These are phyloP conservation scores for Leucopsar rothschildi DNA, from an alignment of 2,113 vertebrate genomes.

Conservation along the genomic window DNA sequence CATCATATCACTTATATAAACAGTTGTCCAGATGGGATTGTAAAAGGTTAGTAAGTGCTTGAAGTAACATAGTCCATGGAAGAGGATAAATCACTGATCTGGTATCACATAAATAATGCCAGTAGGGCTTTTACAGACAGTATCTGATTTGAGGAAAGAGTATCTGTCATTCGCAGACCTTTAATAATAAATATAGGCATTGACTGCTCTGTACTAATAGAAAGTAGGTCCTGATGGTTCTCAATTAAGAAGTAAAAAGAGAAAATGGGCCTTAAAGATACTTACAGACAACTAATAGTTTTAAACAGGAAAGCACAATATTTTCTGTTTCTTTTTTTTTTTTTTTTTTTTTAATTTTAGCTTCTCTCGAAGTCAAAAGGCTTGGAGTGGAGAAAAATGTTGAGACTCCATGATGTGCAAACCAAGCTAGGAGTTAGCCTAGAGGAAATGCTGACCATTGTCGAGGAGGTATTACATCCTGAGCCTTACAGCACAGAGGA, in stretches of 20 bases:
- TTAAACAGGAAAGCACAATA: not conserved
- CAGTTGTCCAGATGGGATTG: not conserved
- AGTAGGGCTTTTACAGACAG: not conserved
- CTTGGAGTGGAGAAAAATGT: slow-evolving; percentile 71
- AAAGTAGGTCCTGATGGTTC: not conserved
- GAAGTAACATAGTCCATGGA: not conserved
- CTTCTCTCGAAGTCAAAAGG: slow-evolving; percentile 77
- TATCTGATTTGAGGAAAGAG: not conserved
- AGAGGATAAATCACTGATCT: not conserved
- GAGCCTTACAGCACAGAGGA: slow-evolving; percentile 89
- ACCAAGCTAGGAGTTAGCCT: slow-evolving; percentile 75
- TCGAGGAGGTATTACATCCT: slow-evolving; percentile 84
- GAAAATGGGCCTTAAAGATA: not conserved
- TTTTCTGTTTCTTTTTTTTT: not conserved
- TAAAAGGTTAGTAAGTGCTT: not conserved
- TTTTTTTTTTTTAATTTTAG: slow-evolving; percentile 47
- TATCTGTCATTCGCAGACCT: not conserved
- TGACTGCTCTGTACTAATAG: not conserved
- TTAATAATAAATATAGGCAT: not conserved
- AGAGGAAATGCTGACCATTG: slow-evolving; percentile 86
- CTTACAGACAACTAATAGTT: not conserved
- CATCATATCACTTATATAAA: not conserved
- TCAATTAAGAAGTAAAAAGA: not conserved
- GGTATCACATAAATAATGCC: not conserved
- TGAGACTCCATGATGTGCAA: slow-evolving; percentile 86